Evolutionary conservation across 2,113 vertebrate genomes (phyloP).

Genomic region (Circaetus cinerascens): DNA sequence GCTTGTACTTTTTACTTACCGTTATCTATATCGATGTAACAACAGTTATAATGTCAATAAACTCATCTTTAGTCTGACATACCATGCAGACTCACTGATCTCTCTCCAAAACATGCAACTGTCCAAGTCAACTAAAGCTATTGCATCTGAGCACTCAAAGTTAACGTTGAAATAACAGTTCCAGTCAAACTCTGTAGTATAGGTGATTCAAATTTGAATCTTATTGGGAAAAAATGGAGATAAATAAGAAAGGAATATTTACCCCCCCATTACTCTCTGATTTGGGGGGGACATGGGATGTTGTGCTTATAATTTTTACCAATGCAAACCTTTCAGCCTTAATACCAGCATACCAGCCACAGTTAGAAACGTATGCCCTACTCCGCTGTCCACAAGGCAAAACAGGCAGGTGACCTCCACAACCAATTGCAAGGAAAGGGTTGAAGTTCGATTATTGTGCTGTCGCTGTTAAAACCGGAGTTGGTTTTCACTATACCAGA

Average conservation of each 20-base stretch:
- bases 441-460: not conserved
- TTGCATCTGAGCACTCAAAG: not conserved
- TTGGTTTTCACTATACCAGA: not conserved
- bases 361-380: not conserved
- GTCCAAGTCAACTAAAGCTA: not conserved
- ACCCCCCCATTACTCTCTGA: not conserved
- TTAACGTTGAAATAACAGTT: not conserved
- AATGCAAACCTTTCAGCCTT: not conserved
- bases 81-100: not conserved
- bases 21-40: not conserved
- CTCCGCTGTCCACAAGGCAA: not conserved
- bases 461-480: not conserved
- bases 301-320: not conserved
- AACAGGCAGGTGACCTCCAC: not conserved
- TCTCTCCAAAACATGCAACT: not conserved
- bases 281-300: rapidly evolving
- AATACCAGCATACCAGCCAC: not conserved
- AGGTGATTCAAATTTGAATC: not conserved
- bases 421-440: not conserved
- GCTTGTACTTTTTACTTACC: not conserved
- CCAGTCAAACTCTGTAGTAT: not conserved
- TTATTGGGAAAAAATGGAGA: not conserved
- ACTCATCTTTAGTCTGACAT: not conserved
- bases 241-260: not conserved
- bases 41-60: not conserved